Conservation (phyloP, 1,140 invertebrate species). For the Paraescarpia echinospica region DNA sequence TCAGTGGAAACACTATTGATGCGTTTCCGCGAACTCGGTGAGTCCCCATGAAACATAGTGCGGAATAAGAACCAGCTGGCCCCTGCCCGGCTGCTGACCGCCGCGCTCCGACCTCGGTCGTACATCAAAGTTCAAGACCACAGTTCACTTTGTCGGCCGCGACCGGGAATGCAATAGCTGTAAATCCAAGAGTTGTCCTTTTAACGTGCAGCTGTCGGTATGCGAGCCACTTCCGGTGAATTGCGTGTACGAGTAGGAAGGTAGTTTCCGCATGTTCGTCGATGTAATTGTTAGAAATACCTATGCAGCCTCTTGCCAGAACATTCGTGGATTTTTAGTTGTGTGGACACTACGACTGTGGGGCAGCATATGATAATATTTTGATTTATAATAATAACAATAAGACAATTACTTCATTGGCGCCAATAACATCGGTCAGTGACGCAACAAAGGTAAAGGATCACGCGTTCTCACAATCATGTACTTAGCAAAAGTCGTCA, state of each 20-base stretch:
- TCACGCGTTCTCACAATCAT: no score
- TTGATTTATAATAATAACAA: no score
- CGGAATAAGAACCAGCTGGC: neutral
- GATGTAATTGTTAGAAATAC: neutral
- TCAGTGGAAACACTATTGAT: neutral
- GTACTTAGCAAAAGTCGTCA: no score
- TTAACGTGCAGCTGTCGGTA: neutral
- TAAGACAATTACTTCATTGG: no score
- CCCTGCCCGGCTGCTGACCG: neutral
- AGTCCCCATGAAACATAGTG: neutral
- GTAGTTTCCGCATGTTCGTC: neutral
- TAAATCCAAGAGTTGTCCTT: neutral
- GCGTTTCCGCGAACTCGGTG: neutral
- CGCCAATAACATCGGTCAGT: no score
- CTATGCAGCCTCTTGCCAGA: neutral
- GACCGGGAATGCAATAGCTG: neutral
- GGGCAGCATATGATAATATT: no score
- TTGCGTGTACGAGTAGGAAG: neutral
- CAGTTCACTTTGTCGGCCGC: neutral
- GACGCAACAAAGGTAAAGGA: no score
- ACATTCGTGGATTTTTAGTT: neutral
- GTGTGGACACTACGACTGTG: neutral
- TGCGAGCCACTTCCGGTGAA: neutral
- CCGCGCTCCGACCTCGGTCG: neutral
- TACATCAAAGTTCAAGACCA: neutral